Evolutionary conservation across 53 echinoderm and acorn worm genomes (phyloP), one percentile per base, ranked within the genome.

Genomic region (Luidia sarsii): DNA sequence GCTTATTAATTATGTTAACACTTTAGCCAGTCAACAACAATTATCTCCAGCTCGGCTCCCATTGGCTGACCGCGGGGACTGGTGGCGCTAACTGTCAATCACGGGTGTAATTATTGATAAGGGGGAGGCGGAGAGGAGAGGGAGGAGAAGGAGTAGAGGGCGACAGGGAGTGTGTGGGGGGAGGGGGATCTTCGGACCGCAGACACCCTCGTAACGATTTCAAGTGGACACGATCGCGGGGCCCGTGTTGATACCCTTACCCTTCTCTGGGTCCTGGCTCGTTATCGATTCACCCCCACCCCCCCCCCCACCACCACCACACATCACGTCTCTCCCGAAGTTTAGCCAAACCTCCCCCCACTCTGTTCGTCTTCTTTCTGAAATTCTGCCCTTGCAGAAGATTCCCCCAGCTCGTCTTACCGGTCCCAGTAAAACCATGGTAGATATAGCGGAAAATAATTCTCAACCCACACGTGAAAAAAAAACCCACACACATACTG

Each of bases 1-100:
- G 90, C 97, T 93, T 93, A 90, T 96, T 96, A 96, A 96, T 96
- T 93, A 96, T 89, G 97, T 93, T 96, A 96, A 96, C 96, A 93
- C 93, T 96, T 96, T 81, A 85, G 39, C 82, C 83, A 90, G 97
- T 93, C 97, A 96, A 88, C 89, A 93, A 88, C 97, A 93, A 93
- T 95, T 95, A 96, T 90, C 84, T 89, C 68, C 33, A 50, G 74
- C 73, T 73, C 75, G 75, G 61, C 67, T 70, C 82, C 68, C 88
- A 95, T 93, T 82, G 70, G 90, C 70, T 11, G 81, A 74, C 60
- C 63, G 95, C 82, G 67, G 91, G 83, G 87, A 83, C 64, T 36
- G 65, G 57, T 69, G 60, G 60, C 77, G 80, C 67, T 31, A 77
- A 92, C 50, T 89, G 92, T 85, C 93, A 86, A 86, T 92, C 93